Evolutionary conservation across 1,140 invertebrate genomes (phyloP).

Genomic region (Chymomyza costata): DNA sequence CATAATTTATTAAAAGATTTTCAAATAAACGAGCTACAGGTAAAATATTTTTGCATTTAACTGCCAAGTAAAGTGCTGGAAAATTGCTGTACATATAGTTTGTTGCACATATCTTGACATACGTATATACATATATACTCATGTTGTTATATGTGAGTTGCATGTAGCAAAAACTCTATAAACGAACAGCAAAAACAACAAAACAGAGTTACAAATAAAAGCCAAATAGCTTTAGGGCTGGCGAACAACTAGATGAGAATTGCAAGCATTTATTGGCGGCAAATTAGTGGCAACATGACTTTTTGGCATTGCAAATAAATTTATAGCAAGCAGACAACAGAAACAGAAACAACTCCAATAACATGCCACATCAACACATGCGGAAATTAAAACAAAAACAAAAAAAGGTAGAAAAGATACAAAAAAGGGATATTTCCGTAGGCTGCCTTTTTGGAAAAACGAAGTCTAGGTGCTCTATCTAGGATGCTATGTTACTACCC

Average conservation of each 20-base stretch:
- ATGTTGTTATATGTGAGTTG: too few relatives aligned
- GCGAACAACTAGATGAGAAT: neutral
- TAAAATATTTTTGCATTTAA: constrained; percentile 74
- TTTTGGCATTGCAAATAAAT: constrained; percentile 46
- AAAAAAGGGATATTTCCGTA: too few relatives aligned
- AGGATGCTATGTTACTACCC: too few relatives aligned
- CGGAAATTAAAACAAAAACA: constrained; percentile 38
- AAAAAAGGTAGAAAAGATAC: too few relatives aligned
- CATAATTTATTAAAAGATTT: constrained; percentile 70
- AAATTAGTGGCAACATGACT: constrained; percentile 54
- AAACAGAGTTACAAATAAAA: too few relatives aligned
- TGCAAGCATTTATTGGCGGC: neutral
- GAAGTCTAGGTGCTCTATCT: too few relatives aligned
- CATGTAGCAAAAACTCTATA: too few relatives aligned
- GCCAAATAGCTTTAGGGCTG: too few relatives aligned
- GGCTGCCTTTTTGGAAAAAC: too few relatives aligned
- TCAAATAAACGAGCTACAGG: constrained; percentile 64
- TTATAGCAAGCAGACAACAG: constrained; percentile 30
- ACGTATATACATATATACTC: too few relatives aligned
- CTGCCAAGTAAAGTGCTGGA: constrained; percentile 32
- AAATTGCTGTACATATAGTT: constrained; percentile 70
- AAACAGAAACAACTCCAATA: constrained; percentile 12
- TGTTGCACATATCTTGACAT: constrained; percentile 56
- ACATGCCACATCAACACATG: constrained; percentile 20
- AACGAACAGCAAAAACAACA: too few relatives aligned